These are phyloP conservation scores for Agrotis ipsilon DNA, from an alignment of 2,888 invertebrate genomes.

Conservation along the genomic window DNA sequence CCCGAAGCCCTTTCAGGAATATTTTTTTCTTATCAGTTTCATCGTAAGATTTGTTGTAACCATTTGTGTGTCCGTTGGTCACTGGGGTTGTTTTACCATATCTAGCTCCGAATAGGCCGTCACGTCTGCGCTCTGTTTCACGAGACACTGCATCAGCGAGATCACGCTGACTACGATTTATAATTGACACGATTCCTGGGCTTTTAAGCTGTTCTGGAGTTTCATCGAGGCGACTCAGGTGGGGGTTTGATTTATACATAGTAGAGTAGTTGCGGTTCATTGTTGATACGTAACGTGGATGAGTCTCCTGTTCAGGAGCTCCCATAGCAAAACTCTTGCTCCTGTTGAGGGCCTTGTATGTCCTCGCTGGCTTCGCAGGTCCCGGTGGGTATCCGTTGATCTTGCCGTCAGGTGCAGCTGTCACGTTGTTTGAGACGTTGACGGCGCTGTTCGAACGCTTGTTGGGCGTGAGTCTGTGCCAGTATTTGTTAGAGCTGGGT, in stretches of 20 bases:
- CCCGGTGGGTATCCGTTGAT: slow-evolving; percentile 90
- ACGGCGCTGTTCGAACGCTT: slow-evolving; percentile 92
- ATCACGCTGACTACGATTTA: slow-evolving; percentile 96
- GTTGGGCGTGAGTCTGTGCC: slow-evolving; percentile 89
- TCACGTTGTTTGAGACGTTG: slow-evolving; percentile 91
- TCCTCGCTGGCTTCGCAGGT: slow-evolving; percentile 95
- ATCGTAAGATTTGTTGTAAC: slow-evolving; percentile 85
- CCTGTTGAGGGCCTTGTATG: slow-evolving; percentile 94
- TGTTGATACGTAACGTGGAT: slow-evolving; percentile 86
- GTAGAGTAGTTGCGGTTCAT: slow-evolving; percentile 89
- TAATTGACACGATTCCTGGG: slow-evolving; percentile 96
- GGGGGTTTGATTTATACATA: slow-evolving; percentile 95
- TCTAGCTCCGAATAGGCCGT: slow-evolving; percentile 90
- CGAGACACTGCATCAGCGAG: slow-evolving; percentile 92
- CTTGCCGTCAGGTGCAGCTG: slow-evolving; percentile 81
- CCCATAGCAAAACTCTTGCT: slow-evolving; percentile 97
- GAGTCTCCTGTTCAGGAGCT: slow-evolving; percentile 90
- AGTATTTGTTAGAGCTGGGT: slow-evolving; percentile 85
- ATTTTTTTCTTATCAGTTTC: slow-evolving; percentile 92
- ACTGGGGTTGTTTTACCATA: slow-evolving; percentile 90
- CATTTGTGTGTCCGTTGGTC: slow-evolving; percentile 88
- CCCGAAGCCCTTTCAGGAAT: slow-evolving; percentile 93
- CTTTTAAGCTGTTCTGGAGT: slow-evolving; percentile 95
- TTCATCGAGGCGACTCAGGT: slow-evolving; percentile 93
- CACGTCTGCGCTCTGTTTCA: slow-evolving; percentile 89